Evolutionary conservation across 2,113 vertebrate genomes (phyloP).

Genomic region (Macroglossus sobrinus): DNA sequence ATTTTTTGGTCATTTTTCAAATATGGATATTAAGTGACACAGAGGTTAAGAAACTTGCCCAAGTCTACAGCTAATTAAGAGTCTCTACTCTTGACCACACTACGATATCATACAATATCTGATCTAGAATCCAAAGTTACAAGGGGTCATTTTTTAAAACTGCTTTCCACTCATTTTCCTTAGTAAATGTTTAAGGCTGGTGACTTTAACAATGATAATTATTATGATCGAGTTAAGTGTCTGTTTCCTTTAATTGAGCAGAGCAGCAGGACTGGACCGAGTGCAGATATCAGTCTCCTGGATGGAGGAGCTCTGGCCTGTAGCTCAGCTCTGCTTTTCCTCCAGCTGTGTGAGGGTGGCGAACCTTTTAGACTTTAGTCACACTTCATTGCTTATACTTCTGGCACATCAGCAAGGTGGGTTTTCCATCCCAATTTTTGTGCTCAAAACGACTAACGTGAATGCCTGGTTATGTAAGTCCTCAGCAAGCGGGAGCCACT

Average conservation of each 20-base stretch:
- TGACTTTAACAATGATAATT: neutral
- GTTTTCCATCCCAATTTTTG: neutral
- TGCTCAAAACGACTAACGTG: neutral
- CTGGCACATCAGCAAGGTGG: neutral
- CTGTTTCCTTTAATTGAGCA: neutral
- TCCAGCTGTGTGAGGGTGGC: neutral
- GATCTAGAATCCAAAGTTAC: neutral
- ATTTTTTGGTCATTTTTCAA: neutral
- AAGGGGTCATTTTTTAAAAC: neutral
- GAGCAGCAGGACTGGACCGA: neutral
- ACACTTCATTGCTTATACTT: neutral
- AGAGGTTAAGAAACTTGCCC: neutral
- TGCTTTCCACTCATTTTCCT: neutral
- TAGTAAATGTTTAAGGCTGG: neutral
- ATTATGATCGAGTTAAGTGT: neutral
- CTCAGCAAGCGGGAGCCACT: rapidly evolving
- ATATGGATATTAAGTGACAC: neutral
- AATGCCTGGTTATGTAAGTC: neutral
- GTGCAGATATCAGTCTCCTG: rapidly evolving
- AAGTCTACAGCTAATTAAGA: neutral
- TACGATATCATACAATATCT: neutral
- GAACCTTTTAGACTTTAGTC: neutral
- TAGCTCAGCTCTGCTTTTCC: neutral
- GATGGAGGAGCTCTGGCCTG: neutral
- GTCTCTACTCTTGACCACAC: neutral